Evolutionary conservation across 1,140 invertebrate genomes (phyloP), one percentile per base, ranked within the genome.

Genomic region (Aphidius gifuensis): DNA sequence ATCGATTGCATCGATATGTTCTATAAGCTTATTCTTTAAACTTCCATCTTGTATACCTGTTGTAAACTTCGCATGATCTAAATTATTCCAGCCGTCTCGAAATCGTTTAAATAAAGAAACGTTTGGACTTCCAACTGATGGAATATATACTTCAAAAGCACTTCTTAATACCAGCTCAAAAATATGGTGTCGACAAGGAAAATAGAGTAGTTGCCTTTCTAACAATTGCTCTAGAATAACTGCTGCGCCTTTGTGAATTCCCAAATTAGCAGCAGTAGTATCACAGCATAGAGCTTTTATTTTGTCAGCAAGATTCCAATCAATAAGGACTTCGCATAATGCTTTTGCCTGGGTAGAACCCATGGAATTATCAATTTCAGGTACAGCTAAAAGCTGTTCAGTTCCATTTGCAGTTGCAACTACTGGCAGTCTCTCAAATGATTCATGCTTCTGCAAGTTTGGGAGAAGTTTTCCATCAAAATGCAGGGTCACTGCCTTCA

Each of bases 111-210:
- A 16, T 16, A 16, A 16, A 16, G 16, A 16, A 16, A 16, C 16
- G 16, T 16, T 16, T 16, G 16, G 16, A 16, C 16, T 16, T 16
- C 16, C 16, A 16, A 69, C 65, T 47, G 60, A 42, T 32, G 58
- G 64, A 16, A 71, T 48, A 56, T 63, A 49, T 43, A 21, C 32
- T 55, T 58, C 51, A 40, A 71, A 65, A 39, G 67, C 66, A 16
- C 59, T 47, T 59, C 42, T 49, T 53, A 71, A 56, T 42, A 70
- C 48, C 21, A 69, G 66, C 64, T 75, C 67, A 45, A 68, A 62
- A 49, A 71, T 69, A 60, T 74, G 68, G 60, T 70, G 68, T 53
- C 69, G 56, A 61, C 69, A 72, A 21, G 72, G 67, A 45, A 73
- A 53, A 58, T 61, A 70, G 56, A 73, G 50, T 23, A 71, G 39